These are phyloP conservation scores for Tenodera sinensis DNA, from an alignment of 2,888 invertebrate genomes.

Conservation along the genomic window DNA sequence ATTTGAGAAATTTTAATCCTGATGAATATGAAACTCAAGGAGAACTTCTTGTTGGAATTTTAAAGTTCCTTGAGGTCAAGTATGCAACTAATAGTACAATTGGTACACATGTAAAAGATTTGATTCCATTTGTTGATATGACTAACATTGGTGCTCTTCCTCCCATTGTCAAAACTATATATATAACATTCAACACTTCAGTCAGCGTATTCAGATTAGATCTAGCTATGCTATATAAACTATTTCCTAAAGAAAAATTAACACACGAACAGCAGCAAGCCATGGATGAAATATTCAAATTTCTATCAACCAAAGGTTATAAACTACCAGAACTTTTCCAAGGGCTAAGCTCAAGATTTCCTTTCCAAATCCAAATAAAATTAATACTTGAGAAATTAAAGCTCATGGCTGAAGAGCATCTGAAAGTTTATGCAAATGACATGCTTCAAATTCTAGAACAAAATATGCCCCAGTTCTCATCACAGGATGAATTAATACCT, in stretches of 20 bases:
- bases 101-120: background rate
- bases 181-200: constrained; percentile 14
- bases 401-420: background rate
- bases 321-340: constrained; percentile 1
- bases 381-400: constrained; percentile 7
- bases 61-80: background rate
- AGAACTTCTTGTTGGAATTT: background rate
- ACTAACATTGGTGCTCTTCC: constrained; percentile 8
- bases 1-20: constrained; percentile 8
- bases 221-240: constrained; percentile 10
- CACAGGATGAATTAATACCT: background rate
- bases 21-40: constrained; percentile 12
- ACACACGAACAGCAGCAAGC: constrained; percentile 1
- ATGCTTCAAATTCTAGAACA: background rate
- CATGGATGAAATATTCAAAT: constrained; percentile 17
- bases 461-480: background rate
- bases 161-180: constrained; percentile 9
- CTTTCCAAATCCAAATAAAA: constrained; percentile 7
- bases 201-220: constrained; percentile 12
- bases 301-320: background rate
- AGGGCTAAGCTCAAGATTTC: constrained; percentile 5
- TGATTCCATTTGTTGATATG: constrained; percentile 13
- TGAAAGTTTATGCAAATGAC: background rate
- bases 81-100: background rate
- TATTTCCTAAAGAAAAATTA: constrained; percentile 7